A percentile compares a stretch with the other conserved stretches of the same genome.
Evolutionary conservation across 2,113 vertebrate species (phyloP).

Genomic region (Eulemur rufifrons): DNA sequence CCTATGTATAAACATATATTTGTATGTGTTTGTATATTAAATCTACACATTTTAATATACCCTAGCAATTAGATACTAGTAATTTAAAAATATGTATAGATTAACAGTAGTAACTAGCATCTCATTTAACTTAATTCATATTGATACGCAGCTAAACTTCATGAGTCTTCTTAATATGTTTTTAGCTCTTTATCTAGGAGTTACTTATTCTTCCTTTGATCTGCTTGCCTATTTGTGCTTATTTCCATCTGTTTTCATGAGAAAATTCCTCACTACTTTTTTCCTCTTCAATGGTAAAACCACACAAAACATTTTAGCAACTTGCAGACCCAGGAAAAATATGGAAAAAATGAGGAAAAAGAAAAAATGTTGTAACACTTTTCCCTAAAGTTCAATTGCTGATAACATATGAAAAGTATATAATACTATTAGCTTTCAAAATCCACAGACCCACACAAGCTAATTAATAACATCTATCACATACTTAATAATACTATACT

Average conservation of each 20-base stretch:
- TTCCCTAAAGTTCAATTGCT: background rate
- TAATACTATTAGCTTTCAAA: background rate
- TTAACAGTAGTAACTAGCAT: background rate
- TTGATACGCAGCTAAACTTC: background rate
- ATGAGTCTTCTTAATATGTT: background rate
- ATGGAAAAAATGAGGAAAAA: background rate
- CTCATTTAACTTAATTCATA: background rate
- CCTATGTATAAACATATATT: background rate
- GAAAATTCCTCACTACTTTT: background rate
- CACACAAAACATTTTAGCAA: background rate
- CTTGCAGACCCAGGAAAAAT: background rate
- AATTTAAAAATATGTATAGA: background rate
- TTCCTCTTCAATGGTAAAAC: background rate
- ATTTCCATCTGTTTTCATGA: background rate
- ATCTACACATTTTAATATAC: background rate
- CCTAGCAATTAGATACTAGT: background rate
- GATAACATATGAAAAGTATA: background rate
- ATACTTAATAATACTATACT: background rate
- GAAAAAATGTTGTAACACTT: background rate
- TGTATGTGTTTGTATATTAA: background rate
- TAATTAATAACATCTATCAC: slow-evolving; percentile 38
- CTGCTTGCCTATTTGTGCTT: background rate
- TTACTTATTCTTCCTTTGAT: background rate
- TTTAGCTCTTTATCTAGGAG: background rate
- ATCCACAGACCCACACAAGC: background rate